Conservation (phyloP, 1,140 invertebrate species). For the Listronotus bonariensis region DNA sequence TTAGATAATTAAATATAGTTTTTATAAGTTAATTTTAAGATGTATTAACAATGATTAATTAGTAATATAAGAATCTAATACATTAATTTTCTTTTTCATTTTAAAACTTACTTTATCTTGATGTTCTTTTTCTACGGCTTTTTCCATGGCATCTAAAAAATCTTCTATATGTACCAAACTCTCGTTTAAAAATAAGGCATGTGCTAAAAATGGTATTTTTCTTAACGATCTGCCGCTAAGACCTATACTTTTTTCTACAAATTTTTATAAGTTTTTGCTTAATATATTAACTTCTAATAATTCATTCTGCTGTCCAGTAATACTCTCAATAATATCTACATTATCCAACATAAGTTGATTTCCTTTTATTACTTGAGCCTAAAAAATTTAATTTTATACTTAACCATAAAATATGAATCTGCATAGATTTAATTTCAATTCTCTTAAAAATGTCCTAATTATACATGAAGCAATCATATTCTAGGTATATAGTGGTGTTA, state of each 20-base stretch:
- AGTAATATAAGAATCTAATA: not conserved
- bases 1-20: too few species aligned
- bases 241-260: conserved; percentile 65
- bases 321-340: conserved; percentile 4
- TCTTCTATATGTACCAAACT: conserved; percentile 12
- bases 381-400: too few species aligned
- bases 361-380: conserved; percentile 42
- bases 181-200: conserved; percentile 60
- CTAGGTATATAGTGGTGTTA: too few species aligned
- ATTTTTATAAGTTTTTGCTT: conserved; percentile 56
- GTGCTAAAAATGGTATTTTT: conserved; percentile 87
- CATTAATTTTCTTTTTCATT: not conserved
- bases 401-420: too few species aligned
- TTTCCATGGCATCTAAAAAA: conserved; percentile 41
- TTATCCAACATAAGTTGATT: conserved; percentile 3
- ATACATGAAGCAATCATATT: too few species aligned
- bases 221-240: conserved; percentile 84
- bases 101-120: conserved; percentile 18
- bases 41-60: not conserved
- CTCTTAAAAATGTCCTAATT: too few species aligned
- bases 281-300: conserved; percentile 8
- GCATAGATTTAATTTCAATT: too few species aligned
- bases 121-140: conserved; percentile 40
- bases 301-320: not conserved
- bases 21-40: too few species aligned